These are phyloP conservation scores for Boulengerochromis microlepis DNA, from an alignment of 2,113 vertebrate genomes.

Conservation along the genomic window DNA sequence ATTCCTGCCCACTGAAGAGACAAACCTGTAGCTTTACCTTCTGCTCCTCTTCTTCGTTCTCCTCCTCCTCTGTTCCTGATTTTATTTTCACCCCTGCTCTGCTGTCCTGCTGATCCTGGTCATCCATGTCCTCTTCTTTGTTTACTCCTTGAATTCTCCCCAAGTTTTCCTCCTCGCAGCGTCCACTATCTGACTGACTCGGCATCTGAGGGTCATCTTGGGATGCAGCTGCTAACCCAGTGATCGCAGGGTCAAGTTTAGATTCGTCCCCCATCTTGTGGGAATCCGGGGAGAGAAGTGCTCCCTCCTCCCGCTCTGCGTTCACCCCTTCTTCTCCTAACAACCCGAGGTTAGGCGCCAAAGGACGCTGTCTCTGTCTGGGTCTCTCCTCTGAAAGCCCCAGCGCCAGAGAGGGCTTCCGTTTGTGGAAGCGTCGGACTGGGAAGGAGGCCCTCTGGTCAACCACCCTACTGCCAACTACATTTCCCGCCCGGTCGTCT, in stretches of 20 bases:
- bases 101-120: constrained; percentile 58
- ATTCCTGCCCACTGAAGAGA: not conserved
- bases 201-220: constrained; percentile 95
- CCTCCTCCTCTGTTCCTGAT: constrained; percentile 71
- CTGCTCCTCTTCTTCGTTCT: constrained; percentile 69
- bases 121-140: constrained; percentile 67
- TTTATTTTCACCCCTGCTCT: constrained; percentile 68
- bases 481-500: constrained; percentile 35
- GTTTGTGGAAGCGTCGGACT: constrained; percentile 87
- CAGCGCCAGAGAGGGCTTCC: constrained; percentile 77
- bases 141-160: constrained; percentile 50
- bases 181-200: constrained; percentile 86
- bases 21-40: constrained; percentile 61
- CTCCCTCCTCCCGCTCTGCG: constrained; percentile 49
- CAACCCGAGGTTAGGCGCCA: constrained; percentile 74
- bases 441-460: constrained; percentile 85
- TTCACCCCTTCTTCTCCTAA: constrained; percentile 57
- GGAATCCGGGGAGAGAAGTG: constrained; percentile 84
- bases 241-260: constrained; percentile 66
- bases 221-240: constrained; percentile 35
- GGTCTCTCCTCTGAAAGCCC: constrained; percentile 79
- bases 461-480: constrained; percentile 43
- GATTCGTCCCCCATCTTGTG: constrained; percentile 84
- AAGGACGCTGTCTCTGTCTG: constrained; percentile 77
- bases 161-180: constrained; percentile 49